Conservation (phyloP, 2,113 vertebrate genomes). For the Solenodon paradoxus region DNA sequence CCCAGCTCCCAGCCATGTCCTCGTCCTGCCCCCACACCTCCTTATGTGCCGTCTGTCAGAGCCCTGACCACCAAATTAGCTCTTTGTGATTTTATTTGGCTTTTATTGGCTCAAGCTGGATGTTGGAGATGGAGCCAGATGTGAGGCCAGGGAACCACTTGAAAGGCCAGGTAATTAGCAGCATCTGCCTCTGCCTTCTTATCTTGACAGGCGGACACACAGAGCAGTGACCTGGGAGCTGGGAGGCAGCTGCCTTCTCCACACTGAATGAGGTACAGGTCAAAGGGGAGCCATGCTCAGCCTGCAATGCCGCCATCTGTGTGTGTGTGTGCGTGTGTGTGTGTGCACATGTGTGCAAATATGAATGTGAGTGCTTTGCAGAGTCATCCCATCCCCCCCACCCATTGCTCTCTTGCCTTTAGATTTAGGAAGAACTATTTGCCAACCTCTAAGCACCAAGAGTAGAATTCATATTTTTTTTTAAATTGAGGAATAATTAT, state of each 20-base stretch:
- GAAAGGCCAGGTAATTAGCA: conserved; percentile 88
- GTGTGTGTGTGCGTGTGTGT: not conserved
- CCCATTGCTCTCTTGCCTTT: not conserved
- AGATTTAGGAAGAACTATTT: not conserved
- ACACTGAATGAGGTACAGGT: conserved; percentile 65
- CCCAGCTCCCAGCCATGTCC: not conserved
- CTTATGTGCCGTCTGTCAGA: conserved; percentile 10
- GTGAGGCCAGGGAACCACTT: conserved; percentile 82
- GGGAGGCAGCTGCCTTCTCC: conserved; percentile 75
- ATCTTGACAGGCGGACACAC: conserved; percentile 85
- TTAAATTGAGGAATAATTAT: not conserved
- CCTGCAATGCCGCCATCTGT: conserved; percentile 59
- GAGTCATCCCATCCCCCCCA: not conserved
- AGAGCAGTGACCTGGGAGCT: conserved; percentile 76
- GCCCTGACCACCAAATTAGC: conserved; percentile 59
- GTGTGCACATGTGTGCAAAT: not conserved
- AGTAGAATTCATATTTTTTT: not conserved
- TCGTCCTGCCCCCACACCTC: not conserved
- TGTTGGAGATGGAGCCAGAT: conserved; percentile 84
- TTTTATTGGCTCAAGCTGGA: conserved; percentile 84
- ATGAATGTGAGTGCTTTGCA: not conserved
- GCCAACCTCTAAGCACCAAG: not conserved
- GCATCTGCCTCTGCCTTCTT: conserved; percentile 85
- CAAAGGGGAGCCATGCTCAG: conserved; percentile 54
- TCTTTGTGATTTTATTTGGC: conserved; percentile 72